A percentile compares a stretch with the other conserved stretches of the same genome.
These are phyloP conservation scores for Cantharis lateralis DNA, from an alignment of 2,888 invertebrate species.

Conservation along the genomic window DNA sequence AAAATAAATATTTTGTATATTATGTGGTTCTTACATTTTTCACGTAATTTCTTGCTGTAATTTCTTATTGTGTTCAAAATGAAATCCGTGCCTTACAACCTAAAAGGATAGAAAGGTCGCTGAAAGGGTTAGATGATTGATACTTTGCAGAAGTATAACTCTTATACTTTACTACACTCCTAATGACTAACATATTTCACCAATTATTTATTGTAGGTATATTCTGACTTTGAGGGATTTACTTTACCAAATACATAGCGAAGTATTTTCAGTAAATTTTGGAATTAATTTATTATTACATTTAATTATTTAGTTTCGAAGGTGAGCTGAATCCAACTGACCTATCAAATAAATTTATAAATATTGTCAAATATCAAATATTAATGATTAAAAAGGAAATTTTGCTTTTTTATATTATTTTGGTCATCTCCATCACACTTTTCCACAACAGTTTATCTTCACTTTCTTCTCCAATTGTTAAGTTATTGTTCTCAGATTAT, in stretches of 20 bases:
- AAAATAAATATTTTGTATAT: neutral
- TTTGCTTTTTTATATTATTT: too few species aligned
- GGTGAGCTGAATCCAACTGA: too few species aligned
- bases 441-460: too few species aligned
- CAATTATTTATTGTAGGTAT: neutral
- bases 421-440: too few species aligned
- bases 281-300: neutral
- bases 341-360: too few species aligned
- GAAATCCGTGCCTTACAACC: conserved; percentile 12
- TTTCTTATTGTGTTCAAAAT: conserved; percentile 2
- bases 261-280: neutral
- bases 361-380: too few species aligned
- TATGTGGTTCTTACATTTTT: neutral
- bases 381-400: too few species aligned
- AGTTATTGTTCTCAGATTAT: too few species aligned
- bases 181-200: neutral
- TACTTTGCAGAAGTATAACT: neutral
- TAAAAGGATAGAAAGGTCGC: neutral
- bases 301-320: neutral
- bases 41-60: neutral
- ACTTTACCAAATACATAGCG: neutral
- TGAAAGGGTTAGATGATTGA: neutral
- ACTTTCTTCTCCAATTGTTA: too few species aligned
- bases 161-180: neutral
- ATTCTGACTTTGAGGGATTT: neutral